These are phyloP conservation scores for Actinemys pallida DNA, from an alignment of 2,113 vertebrate species.

Conservation along the genomic window DNA sequence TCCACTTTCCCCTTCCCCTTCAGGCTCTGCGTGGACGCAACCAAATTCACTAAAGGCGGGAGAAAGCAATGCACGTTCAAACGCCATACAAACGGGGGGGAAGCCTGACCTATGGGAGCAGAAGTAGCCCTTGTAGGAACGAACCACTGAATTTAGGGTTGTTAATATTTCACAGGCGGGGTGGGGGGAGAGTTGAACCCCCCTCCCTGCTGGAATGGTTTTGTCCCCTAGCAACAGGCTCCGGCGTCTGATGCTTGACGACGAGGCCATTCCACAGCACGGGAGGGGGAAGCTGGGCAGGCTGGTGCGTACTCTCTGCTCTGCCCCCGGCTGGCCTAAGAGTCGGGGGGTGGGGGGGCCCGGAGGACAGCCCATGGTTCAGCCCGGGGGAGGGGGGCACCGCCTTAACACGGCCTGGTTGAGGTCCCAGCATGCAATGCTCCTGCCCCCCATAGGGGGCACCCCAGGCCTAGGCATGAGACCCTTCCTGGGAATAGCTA, in stretches of 20 bases:
- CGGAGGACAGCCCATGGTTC: not conserved
- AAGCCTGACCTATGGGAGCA: not conserved
- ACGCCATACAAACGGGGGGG: not conserved
- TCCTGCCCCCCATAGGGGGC: not conserved
- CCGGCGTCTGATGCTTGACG: conserved; percentile 14
- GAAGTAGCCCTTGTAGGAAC: too few relatives aligned
- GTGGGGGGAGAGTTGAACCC: too few relatives aligned
- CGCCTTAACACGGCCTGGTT: not conserved
- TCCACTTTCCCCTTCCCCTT: not conserved
- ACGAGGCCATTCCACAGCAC: not conserved
- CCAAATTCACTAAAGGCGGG: not conserved
- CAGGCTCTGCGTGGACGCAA: not conserved
- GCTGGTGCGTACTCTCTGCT: not conserved
- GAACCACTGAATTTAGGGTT: not conserved
- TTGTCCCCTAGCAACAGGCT: conserved; percentile 60
- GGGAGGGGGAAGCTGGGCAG: not conserved
- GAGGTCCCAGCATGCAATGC: not conserved
- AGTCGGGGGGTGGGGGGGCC: not conserved
- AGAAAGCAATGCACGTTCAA: not conserved
- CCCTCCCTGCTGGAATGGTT: not conserved
- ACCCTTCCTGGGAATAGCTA: not conserved
- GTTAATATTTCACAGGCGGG: not conserved
- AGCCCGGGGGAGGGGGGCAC: too few relatives aligned
- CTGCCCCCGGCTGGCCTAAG: not conserved
- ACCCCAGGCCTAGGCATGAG: not conserved